These are phyloP conservation scores for Thunnus albacares DNA, from an alignment of 2,797 vertebrate species.

Conservation along the genomic window DNA sequence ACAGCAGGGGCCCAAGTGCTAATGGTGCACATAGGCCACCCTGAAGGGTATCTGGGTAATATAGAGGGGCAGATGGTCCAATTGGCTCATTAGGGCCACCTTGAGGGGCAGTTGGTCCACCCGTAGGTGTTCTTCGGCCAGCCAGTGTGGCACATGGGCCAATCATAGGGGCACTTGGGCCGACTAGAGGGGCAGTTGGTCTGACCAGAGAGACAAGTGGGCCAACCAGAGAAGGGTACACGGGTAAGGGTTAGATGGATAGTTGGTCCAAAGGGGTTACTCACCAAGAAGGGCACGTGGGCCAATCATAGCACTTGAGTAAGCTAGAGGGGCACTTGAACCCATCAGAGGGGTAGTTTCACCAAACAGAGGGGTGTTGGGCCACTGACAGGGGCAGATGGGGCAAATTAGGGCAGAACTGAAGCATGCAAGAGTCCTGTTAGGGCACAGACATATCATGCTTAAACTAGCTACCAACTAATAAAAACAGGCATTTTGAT, in stretches of 20 bases:
- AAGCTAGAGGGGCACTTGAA: background rate
- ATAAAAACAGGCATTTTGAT: too few species aligned
- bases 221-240: background rate
- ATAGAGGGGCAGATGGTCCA: too few species aligned
- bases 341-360: too few species aligned
- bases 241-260: background rate
- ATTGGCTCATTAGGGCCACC: too few species aligned
- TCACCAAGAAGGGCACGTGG: too few species aligned
- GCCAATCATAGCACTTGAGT: background rate
- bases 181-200: background rate
- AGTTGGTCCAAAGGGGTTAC: background rate
- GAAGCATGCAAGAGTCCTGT: background rate
- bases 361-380: background rate
- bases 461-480: too few species aligned
- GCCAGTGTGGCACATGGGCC: background rate
- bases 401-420: background rate
- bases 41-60: too few species aligned
- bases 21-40: too few species aligned
- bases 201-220: background rate
- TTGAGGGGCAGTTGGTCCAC: background rate
- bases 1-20: too few species aligned
- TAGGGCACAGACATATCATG: too few species aligned
- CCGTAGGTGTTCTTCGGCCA: background rate
- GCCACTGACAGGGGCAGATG: too few species aligned
- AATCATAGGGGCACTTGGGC: background rate